These are phyloP conservation scores for Lacanobia wlatinum DNA, from an alignment of 2,888 invertebrate genomes.

Conservation along the genomic window DNA sequence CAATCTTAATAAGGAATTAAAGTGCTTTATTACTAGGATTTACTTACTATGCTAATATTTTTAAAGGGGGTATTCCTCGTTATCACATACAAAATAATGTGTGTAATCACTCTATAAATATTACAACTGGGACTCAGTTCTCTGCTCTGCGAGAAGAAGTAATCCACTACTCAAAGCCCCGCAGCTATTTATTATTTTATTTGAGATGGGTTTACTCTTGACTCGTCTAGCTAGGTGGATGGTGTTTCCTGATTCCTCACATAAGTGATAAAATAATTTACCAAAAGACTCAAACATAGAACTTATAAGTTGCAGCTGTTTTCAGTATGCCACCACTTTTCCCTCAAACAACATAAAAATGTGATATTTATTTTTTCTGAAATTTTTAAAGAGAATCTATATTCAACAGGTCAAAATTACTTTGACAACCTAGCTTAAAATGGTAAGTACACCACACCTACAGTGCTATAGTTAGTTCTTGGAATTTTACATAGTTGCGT, in stretches of 20 bases:
- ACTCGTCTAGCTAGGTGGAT: background rate
- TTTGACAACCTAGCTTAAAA: background rate
- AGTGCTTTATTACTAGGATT: background rate
- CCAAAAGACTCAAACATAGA: background rate
- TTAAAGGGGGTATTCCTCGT: background rate
- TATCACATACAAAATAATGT: background rate
- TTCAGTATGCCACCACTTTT: background rate
- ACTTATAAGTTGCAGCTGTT: background rate
- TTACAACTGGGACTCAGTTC: background rate
- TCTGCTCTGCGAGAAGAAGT: background rate
- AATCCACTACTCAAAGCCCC: background rate
- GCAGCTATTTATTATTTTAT: too few species aligned
- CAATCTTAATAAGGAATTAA: slow-evolving; percentile 12
- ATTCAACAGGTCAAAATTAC: background rate
- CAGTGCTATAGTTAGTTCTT: too few species aligned
- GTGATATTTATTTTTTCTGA: too few species aligned
- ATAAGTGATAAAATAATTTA: background rate
- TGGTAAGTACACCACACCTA: too few species aligned
- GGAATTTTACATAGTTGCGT: background rate
- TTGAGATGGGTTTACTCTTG: too few species aligned
- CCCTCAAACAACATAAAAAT: background rate
- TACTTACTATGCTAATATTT: background rate
- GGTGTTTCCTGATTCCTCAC: background rate
- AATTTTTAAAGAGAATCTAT: too few species aligned
- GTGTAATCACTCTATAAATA: background rate